phyloP scores from a whole-genome alignment of 2,888 invertebrate species.

The Meandrusa payeni region DNA sequence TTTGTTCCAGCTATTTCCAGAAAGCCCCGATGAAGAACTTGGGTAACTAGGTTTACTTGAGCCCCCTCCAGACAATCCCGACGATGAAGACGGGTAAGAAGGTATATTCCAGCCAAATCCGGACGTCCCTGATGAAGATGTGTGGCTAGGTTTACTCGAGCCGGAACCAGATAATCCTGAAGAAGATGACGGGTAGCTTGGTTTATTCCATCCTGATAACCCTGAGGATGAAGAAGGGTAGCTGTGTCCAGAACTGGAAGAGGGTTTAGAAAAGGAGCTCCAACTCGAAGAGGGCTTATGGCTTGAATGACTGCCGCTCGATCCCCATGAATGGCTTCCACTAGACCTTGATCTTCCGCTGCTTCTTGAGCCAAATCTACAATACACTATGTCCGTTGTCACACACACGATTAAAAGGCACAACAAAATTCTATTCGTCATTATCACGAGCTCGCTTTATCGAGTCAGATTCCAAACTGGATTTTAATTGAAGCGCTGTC shows the following conservation, averaged over 20 bases:
- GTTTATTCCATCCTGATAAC: slow-evolving; percentile 26
- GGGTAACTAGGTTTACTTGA: slow-evolving; percentile 29
- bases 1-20: slow-evolving; percentile 27
- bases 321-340: slow-evolving; percentile 14
- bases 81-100: slow-evolving; percentile 26
- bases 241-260: slow-evolving; percentile 19
- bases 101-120: slow-evolving; percentile 26
- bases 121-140: slow-evolving; percentile 33
- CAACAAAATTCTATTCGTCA: slow-evolving; percentile 59
- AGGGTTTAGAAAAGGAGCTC: slow-evolving; percentile 26
- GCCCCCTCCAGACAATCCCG: slow-evolving; percentile 25
- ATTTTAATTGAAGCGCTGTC: slow-evolving; percentile 37
- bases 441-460: slow-evolving; percentile 37
- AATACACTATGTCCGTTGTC: slow-evolving; percentile 43
- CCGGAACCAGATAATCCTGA: slow-evolving; percentile 21
- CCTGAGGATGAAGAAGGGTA: slow-evolving; percentile 30
- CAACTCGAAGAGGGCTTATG: slow-evolving; percentile 22
- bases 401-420: slow-evolving; percentile 50
- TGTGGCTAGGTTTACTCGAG: slow-evolving; percentile 29
- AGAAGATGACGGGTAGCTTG: slow-evolving; percentile 23
- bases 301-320: slow-evolving; percentile 22
- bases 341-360: slow-evolving; percentile 23
- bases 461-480: slow-evolving; percentile 35
- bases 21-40: slow-evolving; percentile 30
- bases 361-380: slow-evolving; percentile 33